Evolutionary conservation across 1,140 invertebrate species (phyloP).

Genomic region (Aphelinus certus): DNA sequence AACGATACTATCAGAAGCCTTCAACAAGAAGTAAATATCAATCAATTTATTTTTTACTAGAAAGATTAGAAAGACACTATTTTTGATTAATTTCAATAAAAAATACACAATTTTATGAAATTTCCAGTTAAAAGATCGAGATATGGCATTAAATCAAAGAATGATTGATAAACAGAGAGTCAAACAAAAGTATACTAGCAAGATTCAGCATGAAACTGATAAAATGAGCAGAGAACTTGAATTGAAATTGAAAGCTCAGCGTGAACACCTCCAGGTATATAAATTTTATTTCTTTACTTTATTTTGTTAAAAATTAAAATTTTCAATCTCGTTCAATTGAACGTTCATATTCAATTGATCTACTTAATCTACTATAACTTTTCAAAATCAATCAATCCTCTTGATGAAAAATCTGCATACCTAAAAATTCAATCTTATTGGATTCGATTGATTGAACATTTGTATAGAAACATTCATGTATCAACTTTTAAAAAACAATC

Average conservation of each 20-base stretch:
- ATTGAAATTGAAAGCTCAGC: conserved; percentile 73
- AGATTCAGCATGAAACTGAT: conserved; percentile 76
- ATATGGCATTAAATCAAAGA: conserved; percentile 75
- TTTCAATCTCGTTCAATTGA: background rate
- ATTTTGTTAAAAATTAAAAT: conserved; percentile 9
- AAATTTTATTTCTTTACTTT: conserved; percentile 8
- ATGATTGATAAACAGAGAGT: conserved; percentile 79
- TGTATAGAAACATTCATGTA: too few relatives aligned
- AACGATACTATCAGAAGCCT: conserved; percentile 63
- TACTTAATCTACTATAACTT: conserved; percentile 16
- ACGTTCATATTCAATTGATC: background rate
- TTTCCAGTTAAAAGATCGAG: conserved; percentile 71
- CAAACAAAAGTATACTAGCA: conserved; percentile 76
- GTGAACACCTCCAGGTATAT: conserved; percentile 70
- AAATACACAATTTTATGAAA: conserved; percentile 14
- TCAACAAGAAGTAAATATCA: conserved; percentile 59
- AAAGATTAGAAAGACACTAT: background rate
- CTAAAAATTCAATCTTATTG: too few relatives aligned
- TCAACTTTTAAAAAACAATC: conserved; percentile 2
- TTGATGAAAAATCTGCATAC: too few relatives aligned
- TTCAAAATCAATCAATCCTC: too few relatives aligned
- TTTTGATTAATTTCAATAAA: conserved; percentile 1
- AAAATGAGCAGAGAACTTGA: conserved; percentile 75
- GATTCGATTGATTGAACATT: too few relatives aligned
- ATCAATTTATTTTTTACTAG: background rate